These are phyloP conservation scores for Parnassius smintheus DNA, from an alignment of 2,888 invertebrate genomes.

Conservation along the genomic window DNA sequence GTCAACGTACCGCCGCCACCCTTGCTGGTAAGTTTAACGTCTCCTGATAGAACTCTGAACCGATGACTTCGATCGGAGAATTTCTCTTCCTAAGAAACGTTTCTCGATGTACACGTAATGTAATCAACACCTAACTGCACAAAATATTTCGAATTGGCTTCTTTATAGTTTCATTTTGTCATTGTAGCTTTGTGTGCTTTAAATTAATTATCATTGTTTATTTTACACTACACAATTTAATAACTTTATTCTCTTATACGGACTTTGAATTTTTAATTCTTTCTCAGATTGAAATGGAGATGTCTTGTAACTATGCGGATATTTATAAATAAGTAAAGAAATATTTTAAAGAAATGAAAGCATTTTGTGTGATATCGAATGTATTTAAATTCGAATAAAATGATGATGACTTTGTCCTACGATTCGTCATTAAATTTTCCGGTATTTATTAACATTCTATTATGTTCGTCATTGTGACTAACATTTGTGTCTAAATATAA, in stretches of 20 bases:
- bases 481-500: constrained; percentile 27
- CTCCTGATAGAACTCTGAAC: not conserved
- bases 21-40: constrained; percentile 55
- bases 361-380: too few species aligned
- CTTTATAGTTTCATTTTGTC: constrained; percentile 12
- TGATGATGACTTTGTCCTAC: constrained; percentile 17
- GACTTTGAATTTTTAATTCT: too few species aligned
- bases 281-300: too few species aligned
- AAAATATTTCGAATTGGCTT: constrained; percentile 3
- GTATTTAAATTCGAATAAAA: too few species aligned
- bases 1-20: constrained; percentile 80
- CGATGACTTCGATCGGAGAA: not conserved
- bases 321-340: too few species aligned
- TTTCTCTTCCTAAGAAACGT: not conserved
- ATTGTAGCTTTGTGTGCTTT: constrained; percentile 20
- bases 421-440: constrained; percentile 22
- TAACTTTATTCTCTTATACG: not conserved
- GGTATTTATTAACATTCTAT: not conserved
- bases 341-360: too few species aligned
- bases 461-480: constrained; percentile 38
- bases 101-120: not conserved
- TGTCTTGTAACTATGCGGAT: too few species aligned
- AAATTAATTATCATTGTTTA: not conserved
- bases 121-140: constrained; percentile 1
- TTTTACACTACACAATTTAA: constrained; percentile 3